Evolutionary conservation across 2,797 vertebrate species (phyloP).

Genomic region (Sylvilagus floridanus): DNA sequence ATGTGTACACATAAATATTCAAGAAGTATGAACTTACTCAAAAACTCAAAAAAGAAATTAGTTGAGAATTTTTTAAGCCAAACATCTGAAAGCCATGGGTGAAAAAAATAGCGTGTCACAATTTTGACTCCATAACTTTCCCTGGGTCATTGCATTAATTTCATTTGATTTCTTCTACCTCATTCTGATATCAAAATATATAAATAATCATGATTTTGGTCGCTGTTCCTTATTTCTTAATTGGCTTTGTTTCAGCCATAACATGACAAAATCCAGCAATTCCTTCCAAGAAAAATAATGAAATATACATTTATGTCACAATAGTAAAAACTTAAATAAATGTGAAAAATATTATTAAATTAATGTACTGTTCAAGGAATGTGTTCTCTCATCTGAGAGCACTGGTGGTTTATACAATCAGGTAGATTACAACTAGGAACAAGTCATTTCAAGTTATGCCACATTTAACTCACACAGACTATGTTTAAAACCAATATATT

Average conservation of each 20-base stretch:
- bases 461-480: background rate
- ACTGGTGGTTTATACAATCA: slow-evolving; percentile 14
- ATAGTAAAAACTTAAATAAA: background rate
- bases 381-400: background rate
- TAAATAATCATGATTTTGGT: too few relatives aligned
- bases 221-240: background rate
- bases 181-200: background rate
- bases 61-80: background rate
- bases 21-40: background rate
- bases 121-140: background rate
- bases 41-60: background rate
- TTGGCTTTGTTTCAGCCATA: background rate
- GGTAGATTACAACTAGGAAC: background rate
- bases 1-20: background rate
- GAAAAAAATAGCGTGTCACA: background rate
- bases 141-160: background rate
- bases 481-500: background rate
- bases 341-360: background rate
- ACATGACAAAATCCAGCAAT: background rate
- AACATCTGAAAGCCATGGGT: background rate
- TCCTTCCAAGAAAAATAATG: background rate
- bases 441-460: background rate
- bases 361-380: background rate
- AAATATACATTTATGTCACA: background rate
- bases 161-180: background rate